Evolutionary conservation across 2,888 invertebrate genomes (phyloP).

Genomic region (Ryuthela nishihirai): DNA sequence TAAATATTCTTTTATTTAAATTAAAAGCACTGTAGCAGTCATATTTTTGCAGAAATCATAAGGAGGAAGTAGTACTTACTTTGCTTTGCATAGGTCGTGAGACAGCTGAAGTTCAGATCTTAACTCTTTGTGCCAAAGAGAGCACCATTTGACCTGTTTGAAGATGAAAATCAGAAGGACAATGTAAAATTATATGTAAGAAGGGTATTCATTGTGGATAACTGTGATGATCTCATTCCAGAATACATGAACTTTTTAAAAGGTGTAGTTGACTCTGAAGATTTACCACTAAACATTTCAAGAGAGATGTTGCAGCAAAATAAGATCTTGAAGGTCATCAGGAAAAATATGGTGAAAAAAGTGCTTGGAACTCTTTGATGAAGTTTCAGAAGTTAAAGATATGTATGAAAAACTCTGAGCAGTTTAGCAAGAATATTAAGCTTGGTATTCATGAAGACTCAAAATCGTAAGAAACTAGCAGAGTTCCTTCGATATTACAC

Average conservation of each 20-base stretch:
- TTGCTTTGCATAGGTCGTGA: too few relatives aligned
- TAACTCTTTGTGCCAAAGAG: slow-evolving; percentile 52
- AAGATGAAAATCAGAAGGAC: slow-evolving; percentile 53
- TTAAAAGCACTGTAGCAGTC: too few relatives aligned
- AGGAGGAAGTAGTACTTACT: too few relatives aligned
- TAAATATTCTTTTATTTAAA: too few relatives aligned
- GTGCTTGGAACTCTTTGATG: slow-evolving; percentile 52
- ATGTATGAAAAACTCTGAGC: slow-evolving; percentile 54
- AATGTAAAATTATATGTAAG: slow-evolving; percentile 53
- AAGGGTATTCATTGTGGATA: slow-evolving; percentile 54
- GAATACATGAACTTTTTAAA: slow-evolving; percentile 52
- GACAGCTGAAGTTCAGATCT: slow-evolving; percentile 53
- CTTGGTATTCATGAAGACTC: slow-evolving; percentile 53
- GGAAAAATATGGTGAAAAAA: slow-evolving; percentile 54
- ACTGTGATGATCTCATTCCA: slow-evolving; percentile 54
- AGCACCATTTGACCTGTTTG: slow-evolving; percentile 54
- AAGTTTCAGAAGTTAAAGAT: slow-evolving; percentile 52
- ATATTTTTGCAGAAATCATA: too few relatives aligned
- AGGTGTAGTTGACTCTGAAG: slow-evolving; percentile 53
- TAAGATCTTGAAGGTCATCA: slow-evolving; percentile 53
- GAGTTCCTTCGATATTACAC: slow-evolving; percentile 50
- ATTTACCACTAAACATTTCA: slow-evolving; percentile 53
- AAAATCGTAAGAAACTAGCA: slow-evolving; percentile 52
- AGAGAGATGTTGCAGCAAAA: slow-evolving; percentile 54
- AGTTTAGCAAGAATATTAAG: slow-evolving; percentile 52